Evolutionary conservation across 2,113 vertebrate species (phyloP).

Genomic region (Megaceryle maxima): DNA sequence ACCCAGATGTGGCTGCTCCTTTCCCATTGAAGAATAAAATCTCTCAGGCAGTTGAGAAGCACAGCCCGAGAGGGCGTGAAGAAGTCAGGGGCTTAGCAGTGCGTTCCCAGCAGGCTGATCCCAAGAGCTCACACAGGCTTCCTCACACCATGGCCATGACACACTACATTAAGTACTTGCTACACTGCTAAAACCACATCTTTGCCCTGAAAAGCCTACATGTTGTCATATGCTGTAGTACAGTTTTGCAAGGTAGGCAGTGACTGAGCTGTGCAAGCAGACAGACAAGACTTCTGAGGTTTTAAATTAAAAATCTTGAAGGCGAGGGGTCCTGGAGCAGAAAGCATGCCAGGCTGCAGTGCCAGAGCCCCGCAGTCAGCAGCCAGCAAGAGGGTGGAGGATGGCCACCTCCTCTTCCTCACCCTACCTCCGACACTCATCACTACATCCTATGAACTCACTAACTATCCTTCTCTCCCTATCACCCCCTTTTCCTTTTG

Average conservation of each 20-base stretch:
- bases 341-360: background rate
- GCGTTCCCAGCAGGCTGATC: background rate
- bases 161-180: rapidly evolving
- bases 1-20: background rate
- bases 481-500: background rate
- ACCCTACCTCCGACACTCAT: rapidly evolving
- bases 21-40: background rate
- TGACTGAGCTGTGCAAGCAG: background rate
- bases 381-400: background rate
- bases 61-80: background rate
- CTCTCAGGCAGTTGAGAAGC: background rate
- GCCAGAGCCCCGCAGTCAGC: background rate
- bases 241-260: background rate
- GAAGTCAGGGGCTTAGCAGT: background rate
- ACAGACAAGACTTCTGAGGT: rapidly evolving
- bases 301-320: background rate
- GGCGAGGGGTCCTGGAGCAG: background rate
- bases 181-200: background rate
- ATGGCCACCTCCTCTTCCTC: background rate
- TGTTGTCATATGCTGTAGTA: background rate
- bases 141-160: rapidly evolving
- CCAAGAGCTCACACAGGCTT: rapidly evolving
- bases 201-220: background rate
- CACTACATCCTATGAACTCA: background rate
- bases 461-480: background rate